Evolutionary conservation across 2,888 invertebrate genomes (phyloP).

Genomic region (Mechanitis mazaeus): DNA sequence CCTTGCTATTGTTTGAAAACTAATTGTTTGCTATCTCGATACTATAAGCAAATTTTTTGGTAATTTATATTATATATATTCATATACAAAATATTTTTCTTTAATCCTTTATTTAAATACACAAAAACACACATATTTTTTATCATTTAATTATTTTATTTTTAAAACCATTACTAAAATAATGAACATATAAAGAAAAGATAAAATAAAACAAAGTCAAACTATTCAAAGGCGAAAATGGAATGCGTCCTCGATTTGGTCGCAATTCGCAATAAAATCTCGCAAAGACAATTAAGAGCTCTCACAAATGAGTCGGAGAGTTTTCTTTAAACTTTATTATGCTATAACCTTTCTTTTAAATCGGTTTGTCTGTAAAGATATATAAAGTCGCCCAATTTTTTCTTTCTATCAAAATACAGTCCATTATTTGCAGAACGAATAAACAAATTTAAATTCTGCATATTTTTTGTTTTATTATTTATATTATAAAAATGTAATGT

Average conservation of each 20-base stretch:
- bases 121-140: too few species aligned
- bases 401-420: background rate
- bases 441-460: too few species aligned
- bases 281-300: constrained; percentile 51
- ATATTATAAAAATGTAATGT: too few species aligned
- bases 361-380: constrained; percentile 21
- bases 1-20: constrained; percentile 37
- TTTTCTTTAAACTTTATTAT: constrained; percentile 36
- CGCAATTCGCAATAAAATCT: constrained; percentile 48
- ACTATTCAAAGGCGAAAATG: constrained; percentile 26
- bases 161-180: too few species aligned
- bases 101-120: too few species aligned
- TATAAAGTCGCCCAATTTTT: background rate
- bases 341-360: constrained; percentile 37
- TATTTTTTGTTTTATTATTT: too few species aligned
- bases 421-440: too few species aligned
- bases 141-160: too few species aligned
- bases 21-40: constrained; percentile 22
- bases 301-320: constrained; percentile 43
- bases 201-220: constrained; percentile 16
- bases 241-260: constrained; percentile 45
- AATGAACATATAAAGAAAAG: background rate
- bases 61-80: background rate
- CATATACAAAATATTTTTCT: too few species aligned
- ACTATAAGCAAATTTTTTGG: background rate